Conservation (phyloP, 2,888 invertebrate genomes). For the Amorpha juglandis region DNA sequence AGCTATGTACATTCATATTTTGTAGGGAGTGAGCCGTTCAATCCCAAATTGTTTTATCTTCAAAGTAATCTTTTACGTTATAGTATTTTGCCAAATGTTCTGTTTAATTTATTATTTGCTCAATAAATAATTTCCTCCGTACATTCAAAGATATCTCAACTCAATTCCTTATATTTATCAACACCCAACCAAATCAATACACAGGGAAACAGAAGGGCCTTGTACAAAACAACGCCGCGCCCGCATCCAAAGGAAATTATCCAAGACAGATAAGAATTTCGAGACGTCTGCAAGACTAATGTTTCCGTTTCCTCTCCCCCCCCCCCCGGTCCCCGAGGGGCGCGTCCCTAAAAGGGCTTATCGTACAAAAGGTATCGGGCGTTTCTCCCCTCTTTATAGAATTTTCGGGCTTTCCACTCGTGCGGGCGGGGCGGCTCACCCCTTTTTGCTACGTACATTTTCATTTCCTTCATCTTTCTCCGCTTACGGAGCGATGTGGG, state of each 20-base stretch:
- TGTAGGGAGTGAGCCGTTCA: no score
- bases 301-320: slow-evolving; percentile 59
- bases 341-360: slow-evolving; percentile 66
- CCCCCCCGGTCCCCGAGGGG: slow-evolving; percentile 43
- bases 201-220: not conserved
- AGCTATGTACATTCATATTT: no score
- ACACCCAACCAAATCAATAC: not conserved
- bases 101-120: no score
- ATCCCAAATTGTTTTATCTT: no score
- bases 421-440: slow-evolving; percentile 56
- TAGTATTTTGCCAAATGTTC: no score
- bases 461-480: slow-evolving; percentile 85
- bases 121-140: no score
- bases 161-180: not conserved
- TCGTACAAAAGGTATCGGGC: slow-evolving; percentile 79
- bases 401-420: slow-evolving; percentile 73
- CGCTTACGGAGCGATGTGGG: slow-evolving; percentile 67
- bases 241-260: slow-evolving; percentile 73
- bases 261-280: slow-evolving; percentile 71
- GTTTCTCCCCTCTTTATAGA: slow-evolving; percentile 76
- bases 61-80: no score
- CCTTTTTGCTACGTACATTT: slow-evolving; percentile 84
- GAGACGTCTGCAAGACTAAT: slow-evolving; percentile 78
- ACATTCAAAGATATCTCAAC: no score
- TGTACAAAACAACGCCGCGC: slow-evolving; percentile 39